Percentiles rank a stretch among this genome's conserved stretches.
phyloP scores from a whole-genome alignment of 2,113 vertebrate genomes.

The Oplegnathus fasciatus region DNA sequence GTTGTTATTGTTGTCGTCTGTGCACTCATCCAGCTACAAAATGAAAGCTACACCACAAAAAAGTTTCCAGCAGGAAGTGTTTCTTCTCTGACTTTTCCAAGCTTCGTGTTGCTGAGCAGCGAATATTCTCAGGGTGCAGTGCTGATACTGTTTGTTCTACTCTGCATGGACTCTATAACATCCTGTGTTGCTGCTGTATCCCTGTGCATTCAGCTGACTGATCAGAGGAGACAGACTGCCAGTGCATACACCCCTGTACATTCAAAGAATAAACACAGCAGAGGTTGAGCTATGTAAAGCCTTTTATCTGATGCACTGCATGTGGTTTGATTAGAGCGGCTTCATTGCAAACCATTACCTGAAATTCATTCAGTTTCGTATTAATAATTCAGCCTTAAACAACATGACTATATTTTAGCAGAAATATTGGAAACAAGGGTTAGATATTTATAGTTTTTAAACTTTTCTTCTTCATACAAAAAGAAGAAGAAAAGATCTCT shows the following conservation, averaged over 20 bases:
- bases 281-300: constrained; percentile 37
- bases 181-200: constrained; percentile 55
- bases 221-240: constrained; percentile 65
- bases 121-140: constrained; percentile 43
- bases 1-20: constrained; percentile 8
- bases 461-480: no score
- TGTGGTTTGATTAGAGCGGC: constrained; percentile 35
- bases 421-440: no score
- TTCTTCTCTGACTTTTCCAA: constrained; percentile 35
- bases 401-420: neutral
- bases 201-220: constrained; percentile 56
- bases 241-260: constrained; percentile 30
- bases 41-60: constrained; percentile 9
- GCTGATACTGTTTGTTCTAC: constrained; percentile 63
- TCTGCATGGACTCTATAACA: constrained; percentile 54
- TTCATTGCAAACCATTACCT: constrained; percentile 20
- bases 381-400: neutral
- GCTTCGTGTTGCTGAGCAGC: constrained; percentile 45
- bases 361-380: no score
- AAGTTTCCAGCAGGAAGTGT: constrained; percentile 41
- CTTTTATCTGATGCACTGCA: constrained; percentile 55
- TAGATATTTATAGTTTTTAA: neutral
- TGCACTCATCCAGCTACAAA: neutral
- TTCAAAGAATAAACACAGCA: constrained; percentile 58
- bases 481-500: neutral